These are phyloP conservation scores for Furnarius figulus DNA, from an alignment of 2,113 vertebrate species.

Conservation along the genomic window DNA sequence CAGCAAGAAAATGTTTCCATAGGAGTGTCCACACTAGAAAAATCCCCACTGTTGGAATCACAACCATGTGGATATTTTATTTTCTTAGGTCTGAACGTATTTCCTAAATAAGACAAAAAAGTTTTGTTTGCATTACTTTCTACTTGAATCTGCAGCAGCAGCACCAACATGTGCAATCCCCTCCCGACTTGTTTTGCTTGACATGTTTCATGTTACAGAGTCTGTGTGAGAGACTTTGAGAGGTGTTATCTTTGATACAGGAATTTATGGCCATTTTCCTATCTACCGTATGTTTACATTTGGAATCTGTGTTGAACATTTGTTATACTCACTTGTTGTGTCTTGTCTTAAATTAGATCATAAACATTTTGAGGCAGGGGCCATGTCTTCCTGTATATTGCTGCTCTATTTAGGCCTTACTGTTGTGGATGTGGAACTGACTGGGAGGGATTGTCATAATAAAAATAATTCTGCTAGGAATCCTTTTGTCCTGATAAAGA, in stretches of 20 bases:
- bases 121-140: background rate
- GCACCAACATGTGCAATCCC: background rate
- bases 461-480: conserved; percentile 3
- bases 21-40: background rate
- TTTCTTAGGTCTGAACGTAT: background rate
- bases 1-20: background rate
- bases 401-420: conserved; percentile 3
- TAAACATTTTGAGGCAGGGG: conserved; percentile 52
- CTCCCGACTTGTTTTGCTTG: background rate
- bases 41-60: background rate
- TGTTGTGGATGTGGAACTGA: background rate
- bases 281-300: conserved; percentile 69
- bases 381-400: background rate
- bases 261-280: conserved; percentile 73
- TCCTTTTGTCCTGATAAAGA: conserved; percentile 20
- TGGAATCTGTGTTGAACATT: conserved; percentile 57
- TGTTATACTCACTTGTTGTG: conserved; percentile 64
- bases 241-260: conserved; percentile 66
- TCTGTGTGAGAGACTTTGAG: conserved; percentile 38
- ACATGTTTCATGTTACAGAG: conserved; percentile 60
- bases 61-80: background rate
- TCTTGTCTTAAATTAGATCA: conserved; percentile 68
- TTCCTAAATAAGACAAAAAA: background rate
- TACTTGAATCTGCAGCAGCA: conserved; percentile 5
- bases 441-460: background rate